Percentiles rank a stretch among this genome's conserved stretches.
Conservation (phyloP, 1,140 invertebrate genomes). For the Drosophila ohnishii region DNA sequence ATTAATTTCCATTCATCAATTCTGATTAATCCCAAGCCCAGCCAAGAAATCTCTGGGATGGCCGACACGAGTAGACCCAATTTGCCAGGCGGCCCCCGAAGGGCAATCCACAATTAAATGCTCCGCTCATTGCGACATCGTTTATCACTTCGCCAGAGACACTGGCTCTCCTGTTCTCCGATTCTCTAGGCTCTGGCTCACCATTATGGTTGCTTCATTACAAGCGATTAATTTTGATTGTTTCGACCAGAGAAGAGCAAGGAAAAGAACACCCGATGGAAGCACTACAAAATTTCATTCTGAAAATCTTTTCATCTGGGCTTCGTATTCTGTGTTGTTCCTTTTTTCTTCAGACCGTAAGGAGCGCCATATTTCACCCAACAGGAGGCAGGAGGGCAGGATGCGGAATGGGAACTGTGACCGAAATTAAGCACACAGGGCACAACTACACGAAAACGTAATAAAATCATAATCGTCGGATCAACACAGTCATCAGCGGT, state of each 20-base stretch:
- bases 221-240: conserved; percentile 78
- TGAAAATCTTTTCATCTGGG: conserved; percentile 20
- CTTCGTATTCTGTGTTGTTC: conserved; percentile 12
- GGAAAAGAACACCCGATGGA: conserved; percentile 15
- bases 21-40: conserved; percentile 63
- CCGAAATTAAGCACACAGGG: conserved; percentile 77
- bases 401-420: conserved; percentile 33
- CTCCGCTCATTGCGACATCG: conserved; percentile 63
- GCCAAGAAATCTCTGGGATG: conserved; percentile 23
- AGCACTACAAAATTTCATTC: conserved; percentile 34
- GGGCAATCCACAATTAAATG: conserved; percentile 75
- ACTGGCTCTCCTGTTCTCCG: conserved; percentile 1
- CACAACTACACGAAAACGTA: conserved; percentile 80
- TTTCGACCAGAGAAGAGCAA: conserved; percentile 35
- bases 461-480: conserved; percentile 83
- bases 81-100: conserved; percentile 35
- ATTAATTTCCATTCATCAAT: conserved; percentile 61
- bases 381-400: conserved; percentile 44
- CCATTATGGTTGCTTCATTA: conserved; percentile 68
- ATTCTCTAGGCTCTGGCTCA: conserved; percentile 22
- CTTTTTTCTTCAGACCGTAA: conserved; percentile 17
- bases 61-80: conserved; percentile 46
- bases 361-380: conserved; percentile 69
- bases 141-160: conserved; percentile 58
- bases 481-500: conserved; percentile 83